These are phyloP conservation scores for Sturnira hondurensis DNA, from an alignment of 2,113 vertebrate species.

Conservation along the genomic window DNA sequence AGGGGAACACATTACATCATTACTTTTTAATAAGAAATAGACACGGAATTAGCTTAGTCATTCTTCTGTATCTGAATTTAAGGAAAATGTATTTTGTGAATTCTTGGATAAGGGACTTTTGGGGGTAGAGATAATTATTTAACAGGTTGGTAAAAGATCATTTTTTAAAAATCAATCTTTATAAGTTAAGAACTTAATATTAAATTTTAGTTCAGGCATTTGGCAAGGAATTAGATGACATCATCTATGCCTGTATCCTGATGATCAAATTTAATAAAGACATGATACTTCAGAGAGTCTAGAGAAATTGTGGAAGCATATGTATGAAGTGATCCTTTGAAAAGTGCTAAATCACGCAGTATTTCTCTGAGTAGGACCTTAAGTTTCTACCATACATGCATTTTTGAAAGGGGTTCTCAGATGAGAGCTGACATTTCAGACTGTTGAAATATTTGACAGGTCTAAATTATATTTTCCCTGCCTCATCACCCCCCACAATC, in stretches of 20 bases:
- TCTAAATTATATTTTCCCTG: neutral
- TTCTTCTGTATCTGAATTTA: neutral
- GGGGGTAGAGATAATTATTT: neutral
- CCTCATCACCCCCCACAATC: neutral
- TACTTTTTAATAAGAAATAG: neutral
- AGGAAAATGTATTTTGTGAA: neutral
- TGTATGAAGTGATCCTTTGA: neutral
- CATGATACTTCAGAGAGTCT: neutral
- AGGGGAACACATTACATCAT: neutral
- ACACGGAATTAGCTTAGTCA: neutral
- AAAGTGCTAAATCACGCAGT: neutral
- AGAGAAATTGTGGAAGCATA: neutral
- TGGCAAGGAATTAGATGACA: neutral
- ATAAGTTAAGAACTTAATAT: neutral
- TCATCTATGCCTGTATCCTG: neutral
- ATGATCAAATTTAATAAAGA: neutral
- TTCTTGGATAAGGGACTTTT: neutral
- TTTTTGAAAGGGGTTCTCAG: neutral
- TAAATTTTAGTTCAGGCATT: neutral
- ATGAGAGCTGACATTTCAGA: neutral
- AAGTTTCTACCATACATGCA: neutral
- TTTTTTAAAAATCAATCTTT: neutral
- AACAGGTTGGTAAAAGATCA: neutral
- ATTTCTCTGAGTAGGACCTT: constrained; percentile 1
- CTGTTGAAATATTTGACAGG: neutral